A percentile compares a stretch with the other conserved stretches of the same genome.
These are phyloP conservation scores for Argyra leucocephala DNA, from an alignment of 2,888 invertebrate species.

Conservation along the genomic window DNA sequence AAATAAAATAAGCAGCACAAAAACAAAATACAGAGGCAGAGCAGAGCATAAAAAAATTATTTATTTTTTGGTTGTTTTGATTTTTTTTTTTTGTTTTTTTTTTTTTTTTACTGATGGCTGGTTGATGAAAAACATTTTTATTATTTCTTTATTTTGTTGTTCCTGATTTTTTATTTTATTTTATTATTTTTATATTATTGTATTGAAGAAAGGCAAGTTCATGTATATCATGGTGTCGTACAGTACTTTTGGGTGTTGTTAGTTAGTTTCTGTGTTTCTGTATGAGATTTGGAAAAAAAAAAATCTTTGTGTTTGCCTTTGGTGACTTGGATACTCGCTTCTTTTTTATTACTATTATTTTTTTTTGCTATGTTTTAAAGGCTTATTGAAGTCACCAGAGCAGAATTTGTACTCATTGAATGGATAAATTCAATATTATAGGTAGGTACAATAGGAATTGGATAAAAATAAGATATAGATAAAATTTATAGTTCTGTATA, in stretches of 20 bases:
- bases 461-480: background rate
- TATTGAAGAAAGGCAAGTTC: constrained; percentile 2
- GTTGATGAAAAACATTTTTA: constrained; percentile 4
- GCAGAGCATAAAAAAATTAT: background rate
- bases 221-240: background rate
- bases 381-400: constrained; percentile 1
- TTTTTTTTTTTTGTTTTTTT: background rate
- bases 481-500: background rate
- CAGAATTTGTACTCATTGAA: constrained; percentile 1
- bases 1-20: background rate
- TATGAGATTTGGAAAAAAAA: background rate
- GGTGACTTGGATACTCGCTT: constrained; percentile 3
- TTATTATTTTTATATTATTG: background rate
- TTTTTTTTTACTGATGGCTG: background rate
- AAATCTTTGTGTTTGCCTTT: background rate
- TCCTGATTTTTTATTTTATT: background rate
- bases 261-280: background rate
- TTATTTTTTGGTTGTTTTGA: background rate
- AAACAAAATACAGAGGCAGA: background rate
- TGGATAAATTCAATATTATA: background rate
- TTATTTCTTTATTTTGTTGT: background rate
- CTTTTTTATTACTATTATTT: background rate
- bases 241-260: background rate
- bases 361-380: background rate
- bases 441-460: background rate